phyloP scores from a whole-genome alignment of 1,140 invertebrate species.

The Drosophila ambigua region DNA sequence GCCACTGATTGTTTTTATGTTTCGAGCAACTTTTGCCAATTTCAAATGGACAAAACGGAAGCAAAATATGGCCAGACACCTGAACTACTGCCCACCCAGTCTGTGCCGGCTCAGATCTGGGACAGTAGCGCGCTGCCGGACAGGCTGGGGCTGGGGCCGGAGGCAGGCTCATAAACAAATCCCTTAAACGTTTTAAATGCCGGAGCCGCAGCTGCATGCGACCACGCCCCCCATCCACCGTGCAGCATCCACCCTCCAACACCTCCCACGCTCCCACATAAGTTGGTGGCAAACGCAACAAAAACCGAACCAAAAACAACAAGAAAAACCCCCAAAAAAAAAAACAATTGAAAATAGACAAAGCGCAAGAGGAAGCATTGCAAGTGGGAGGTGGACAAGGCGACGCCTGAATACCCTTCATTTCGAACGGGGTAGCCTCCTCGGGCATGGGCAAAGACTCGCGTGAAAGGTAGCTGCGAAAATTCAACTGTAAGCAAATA shows the following conservation, averaged over 20 bases:
- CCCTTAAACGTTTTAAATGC: constrained; percentile 80
- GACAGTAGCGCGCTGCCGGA: no score
- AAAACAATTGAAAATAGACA: constrained; percentile 41
- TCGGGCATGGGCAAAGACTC: no score
- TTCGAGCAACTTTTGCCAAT: constrained; percentile 67
- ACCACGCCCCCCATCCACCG: constrained; percentile 31
- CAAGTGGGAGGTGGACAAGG: no score
- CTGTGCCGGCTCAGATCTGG: not conserved
- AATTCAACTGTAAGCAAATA: no score
- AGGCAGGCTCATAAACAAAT: constrained; percentile 68
- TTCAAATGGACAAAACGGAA: constrained; percentile 41
- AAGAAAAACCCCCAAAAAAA: constrained; percentile 8
- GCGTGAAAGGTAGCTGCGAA: no score
- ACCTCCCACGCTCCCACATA: constrained; percentile 25
- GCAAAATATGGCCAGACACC: constrained; percentile 22
- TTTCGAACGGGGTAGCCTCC: no score
- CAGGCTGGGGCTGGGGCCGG: no score
- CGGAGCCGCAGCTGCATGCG: constrained; percentile 68
- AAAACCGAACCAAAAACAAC: constrained; percentile 16
- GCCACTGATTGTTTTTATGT: constrained; percentile 74
- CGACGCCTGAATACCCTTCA: constrained; percentile 9
- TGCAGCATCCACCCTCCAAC: not conserved
- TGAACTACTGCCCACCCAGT: constrained; percentile 42
- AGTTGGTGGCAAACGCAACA: constrained; percentile 50
- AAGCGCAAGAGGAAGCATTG: constrained; percentile 22